Base-by-base conservation (phyloP, 2,797 vertebrate species). In the Amblyraja radiata region DNA sequence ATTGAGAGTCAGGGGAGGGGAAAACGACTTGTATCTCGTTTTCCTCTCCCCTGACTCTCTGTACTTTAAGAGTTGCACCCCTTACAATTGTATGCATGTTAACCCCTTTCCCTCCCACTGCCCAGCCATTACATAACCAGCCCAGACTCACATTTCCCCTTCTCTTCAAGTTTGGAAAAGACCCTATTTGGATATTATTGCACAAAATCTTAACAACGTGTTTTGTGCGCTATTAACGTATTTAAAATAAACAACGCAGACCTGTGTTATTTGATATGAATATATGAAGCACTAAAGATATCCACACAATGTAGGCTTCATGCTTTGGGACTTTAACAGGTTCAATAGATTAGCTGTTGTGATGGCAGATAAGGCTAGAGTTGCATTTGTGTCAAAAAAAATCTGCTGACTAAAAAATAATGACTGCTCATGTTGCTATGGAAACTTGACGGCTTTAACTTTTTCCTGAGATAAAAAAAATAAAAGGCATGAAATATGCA, bases 341-440 rank as follows among this genome's bases (percentile, higher is more conserved):
- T 86, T 86, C 61, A 9, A 32, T 86, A 11, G 58, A 86, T 86
- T 16, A 4, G 13, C 83, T 32, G 58, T 32, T 63, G 84, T 32
- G 61, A 21, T 88, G 63, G 16, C 84, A 88, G n/a, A 88, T 68
- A 68, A 65, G 7, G 84, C 25, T 81, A 54, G 54, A 25, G 54
- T 83, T 25, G 46, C 7, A 36, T 88, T 11, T 36, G 84, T 36
- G 84, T 68, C 84, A 88, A 68, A 88, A 63, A 46, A 86, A 88
- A 88, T 88, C 61, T 88, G 84, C 84, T 88, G 63, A 88, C 84
- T 88, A 88, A 68, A 65, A 68, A 68, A 36, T 21, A 88, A 68
- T 88, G 16, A 68, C 13, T 14, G 84, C n/a, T 88, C 16, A 63
- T 36, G 63, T 88, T 88, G 7, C 84, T 18, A 88, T 88, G 84